phyloP scores from a whole-genome alignment of 2,888 invertebrate genomes.

The Ischnus inquisitorius region DNA sequence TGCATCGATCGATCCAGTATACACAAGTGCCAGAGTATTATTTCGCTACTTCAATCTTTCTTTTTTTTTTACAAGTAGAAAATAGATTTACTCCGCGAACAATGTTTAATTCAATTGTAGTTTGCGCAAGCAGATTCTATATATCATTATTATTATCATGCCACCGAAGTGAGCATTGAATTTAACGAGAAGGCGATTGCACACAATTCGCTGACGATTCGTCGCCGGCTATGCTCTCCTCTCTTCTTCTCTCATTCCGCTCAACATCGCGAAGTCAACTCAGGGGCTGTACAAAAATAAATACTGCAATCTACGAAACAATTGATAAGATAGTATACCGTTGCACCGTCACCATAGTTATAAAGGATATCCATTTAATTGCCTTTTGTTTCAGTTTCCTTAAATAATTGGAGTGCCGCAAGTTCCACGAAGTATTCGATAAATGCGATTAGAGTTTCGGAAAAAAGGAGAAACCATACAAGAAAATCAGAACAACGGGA shows the following conservation, averaged over 20 bases:
- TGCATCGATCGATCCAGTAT: background rate
- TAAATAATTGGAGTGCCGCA: constrained; percentile 11
- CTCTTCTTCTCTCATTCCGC: constrained; percentile 18
- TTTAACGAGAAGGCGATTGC: constrained; percentile 43
- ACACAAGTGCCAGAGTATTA: constrained; percentile 12
- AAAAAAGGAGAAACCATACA: background rate
- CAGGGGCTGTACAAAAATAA: constrained; percentile 83
- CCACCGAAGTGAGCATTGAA: constrained; percentile 14
- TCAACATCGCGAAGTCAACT: constrained; percentile 71
- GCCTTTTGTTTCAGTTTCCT: constrained; percentile 35
- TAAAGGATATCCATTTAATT: constrained; percentile 60
- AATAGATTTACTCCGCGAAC: constrained; percentile 52
- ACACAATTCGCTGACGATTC: constrained; percentile 44
- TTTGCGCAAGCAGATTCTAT: constrained; percentile 39
- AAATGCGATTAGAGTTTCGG: background rate
- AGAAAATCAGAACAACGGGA: background rate
- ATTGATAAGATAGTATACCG: constrained; percentile 79
- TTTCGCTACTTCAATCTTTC: constrained; percentile 8
- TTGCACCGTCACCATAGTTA: constrained; percentile 81
- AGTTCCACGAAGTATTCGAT: background rate
- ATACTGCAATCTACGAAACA: constrained; percentile 79
- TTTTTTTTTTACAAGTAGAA: constrained; percentile 45
- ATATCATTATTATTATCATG: constrained; percentile 17
- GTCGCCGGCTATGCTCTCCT: constrained; percentile 21
- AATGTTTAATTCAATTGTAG: constrained; percentile 28